These are phyloP conservation scores for Apis laboriosa DNA, from an alignment of 1,140 invertebrate species.

Conservation along the genomic window DNA sequence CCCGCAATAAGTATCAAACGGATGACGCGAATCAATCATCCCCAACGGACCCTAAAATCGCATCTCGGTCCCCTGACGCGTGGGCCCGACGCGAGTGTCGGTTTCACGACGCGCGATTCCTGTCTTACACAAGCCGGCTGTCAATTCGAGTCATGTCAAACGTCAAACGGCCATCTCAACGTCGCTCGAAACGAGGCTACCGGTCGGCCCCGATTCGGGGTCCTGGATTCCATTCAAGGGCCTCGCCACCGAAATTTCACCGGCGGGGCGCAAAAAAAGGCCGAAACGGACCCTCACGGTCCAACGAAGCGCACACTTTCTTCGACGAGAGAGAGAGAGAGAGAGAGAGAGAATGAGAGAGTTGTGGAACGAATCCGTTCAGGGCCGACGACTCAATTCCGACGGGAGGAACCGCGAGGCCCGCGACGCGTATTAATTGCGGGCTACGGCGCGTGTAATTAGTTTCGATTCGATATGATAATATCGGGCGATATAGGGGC, in stretches of 20 bases:
- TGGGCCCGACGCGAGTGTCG: constrained; percentile 2
- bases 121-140: constrained; percentile 64
- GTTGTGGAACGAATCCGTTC: constrained; percentile 31
- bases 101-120: constrained; percentile 57
- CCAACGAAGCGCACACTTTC: too few species aligned
- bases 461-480: constrained; percentile 31
- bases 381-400: constrained; percentile 43
- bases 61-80: constrained; percentile 12
- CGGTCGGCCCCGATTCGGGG: not conserved
- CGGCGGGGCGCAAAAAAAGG: constrained; percentile 30
- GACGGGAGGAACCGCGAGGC: constrained; percentile 35
- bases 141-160: constrained; percentile 66
- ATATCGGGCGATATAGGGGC: constrained; percentile 21
- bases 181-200: not conserved
- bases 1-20: not conserved
- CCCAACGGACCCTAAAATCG: constrained; percentile 39
- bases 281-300: too few species aligned
- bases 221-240: constrained; percentile 2
- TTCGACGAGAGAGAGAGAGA: not conserved
- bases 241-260: constrained; percentile 21
- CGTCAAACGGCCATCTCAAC: constrained; percentile 61
- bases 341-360: not conserved
- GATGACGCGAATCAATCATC: constrained; percentile 64
- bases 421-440: constrained; percentile 42
- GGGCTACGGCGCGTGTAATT: constrained; percentile 39